Conservation (phyloP, 2,888 invertebrate species). For the Acanthococcus lagerstroemiae region DNA sequence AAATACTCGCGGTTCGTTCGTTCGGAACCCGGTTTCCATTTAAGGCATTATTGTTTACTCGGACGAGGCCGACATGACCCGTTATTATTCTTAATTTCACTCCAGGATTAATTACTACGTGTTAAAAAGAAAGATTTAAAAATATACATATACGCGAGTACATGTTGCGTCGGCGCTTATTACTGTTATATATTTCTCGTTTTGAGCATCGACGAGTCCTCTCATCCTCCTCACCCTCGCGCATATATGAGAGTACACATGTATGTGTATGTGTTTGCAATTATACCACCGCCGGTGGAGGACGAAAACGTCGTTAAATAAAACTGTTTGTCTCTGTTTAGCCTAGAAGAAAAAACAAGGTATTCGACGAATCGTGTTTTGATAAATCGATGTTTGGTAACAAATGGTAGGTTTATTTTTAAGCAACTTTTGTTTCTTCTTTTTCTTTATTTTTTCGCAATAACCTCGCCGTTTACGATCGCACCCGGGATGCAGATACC, state of each 20-base stretch:
- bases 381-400: conserved; percentile 4
- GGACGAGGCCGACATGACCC: conserved; percentile 29
- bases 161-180: too few relatives aligned
- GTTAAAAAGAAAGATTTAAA: conserved; percentile 4
- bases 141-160: not conserved
- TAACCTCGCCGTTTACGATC: not conserved
- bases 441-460: too few relatives aligned
- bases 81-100: conserved; percentile 28
- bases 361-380: not conserved
- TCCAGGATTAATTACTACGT: conserved; percentile 20
- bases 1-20: conserved; percentile 18
- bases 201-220: not conserved
- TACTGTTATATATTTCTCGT: not conserved
- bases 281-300: not conserved
- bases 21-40: conserved; percentile 27
- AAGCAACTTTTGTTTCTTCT: not conserved
- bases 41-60: conserved; percentile 29
- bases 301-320: conserved; percentile 18
- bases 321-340: conserved; percentile 9
- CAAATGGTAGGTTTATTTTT: conserved; percentile 1
- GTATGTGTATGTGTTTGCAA: not conserved
- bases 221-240: too few relatives aligned
- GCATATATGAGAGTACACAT: not conserved
- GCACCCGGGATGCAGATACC: too few relatives aligned
- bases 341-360: conserved; percentile 5